Conservation (phyloP, 1,140 invertebrate species). For the Harpegnathos saltator region DNA sequence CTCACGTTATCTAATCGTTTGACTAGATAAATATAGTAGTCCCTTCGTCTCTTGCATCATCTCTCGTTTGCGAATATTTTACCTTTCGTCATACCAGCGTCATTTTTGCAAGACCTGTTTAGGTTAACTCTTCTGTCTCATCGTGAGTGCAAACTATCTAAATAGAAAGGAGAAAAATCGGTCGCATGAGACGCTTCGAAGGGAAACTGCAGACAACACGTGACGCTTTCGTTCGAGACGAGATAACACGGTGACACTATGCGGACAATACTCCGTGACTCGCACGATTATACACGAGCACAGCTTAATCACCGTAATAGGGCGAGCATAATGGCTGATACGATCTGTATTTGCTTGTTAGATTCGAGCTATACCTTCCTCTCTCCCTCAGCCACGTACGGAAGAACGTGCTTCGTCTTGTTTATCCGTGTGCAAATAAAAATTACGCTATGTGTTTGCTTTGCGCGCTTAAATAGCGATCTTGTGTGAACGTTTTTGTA, state of each 20-base stretch:
- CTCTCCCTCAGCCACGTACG: constrained; percentile 40
- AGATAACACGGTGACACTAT: constrained; percentile 66
- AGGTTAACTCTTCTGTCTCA: neutral
- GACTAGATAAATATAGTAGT: constrained; percentile 29
- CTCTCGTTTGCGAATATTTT: no score
- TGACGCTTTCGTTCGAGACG: constrained; percentile 42
- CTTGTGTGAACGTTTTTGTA: constrained; percentile 40
- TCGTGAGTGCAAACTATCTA: neutral
- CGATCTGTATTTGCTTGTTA: constrained; percentile 62
- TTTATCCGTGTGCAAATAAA: constrained; percentile 46
- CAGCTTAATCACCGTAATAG: constrained; percentile 73
- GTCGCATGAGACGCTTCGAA: constrained; percentile 6
- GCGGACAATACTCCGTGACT: constrained; percentile 69
- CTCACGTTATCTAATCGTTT: constrained; percentile 13
- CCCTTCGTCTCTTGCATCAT: neutral
- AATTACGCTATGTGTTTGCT: constrained; percentile 20
- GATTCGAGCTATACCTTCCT: constrained; percentile 62
- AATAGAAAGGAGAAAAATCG: neutral
- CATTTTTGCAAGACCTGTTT: no score
- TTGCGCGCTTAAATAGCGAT: neutral
- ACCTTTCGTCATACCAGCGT: no score
- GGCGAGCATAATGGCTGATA: constrained; percentile 69
- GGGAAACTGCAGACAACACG: constrained; percentile 40
- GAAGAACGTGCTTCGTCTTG: constrained; percentile 40
- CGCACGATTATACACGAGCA: constrained; percentile 71